phyloP scores from a whole-genome alignment of 1,140 invertebrate species.

The Galleria mellonella region DNA sequence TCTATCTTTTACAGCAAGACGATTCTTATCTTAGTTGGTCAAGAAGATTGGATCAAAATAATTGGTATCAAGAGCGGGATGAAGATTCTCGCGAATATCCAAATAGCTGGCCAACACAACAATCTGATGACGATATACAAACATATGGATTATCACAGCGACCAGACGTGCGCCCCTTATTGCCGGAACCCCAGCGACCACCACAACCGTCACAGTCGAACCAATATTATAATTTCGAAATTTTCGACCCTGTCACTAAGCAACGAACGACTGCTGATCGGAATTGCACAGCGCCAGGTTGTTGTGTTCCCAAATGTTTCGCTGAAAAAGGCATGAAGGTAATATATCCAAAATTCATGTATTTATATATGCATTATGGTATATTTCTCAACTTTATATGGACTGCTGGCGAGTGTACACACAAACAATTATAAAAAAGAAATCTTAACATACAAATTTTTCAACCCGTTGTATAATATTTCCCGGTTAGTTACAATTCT shows the following conservation, averaged over 20 bases:
- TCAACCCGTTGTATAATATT: too few relatives aligned
- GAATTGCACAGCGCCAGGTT: slow-evolving; percentile 80
- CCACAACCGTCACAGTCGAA: slow-evolving; percentile 24
- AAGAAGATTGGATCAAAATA: too few relatives aligned
- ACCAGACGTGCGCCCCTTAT: slow-evolving; percentile 11
- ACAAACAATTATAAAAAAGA: too few relatives aligned
- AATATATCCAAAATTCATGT: slow-evolving; percentile 10
- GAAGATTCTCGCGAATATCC: too few relatives aligned
- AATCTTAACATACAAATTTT: too few relatives aligned
- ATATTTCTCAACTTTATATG: too few relatives aligned
- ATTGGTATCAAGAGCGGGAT: too few relatives aligned
- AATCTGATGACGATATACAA: too few relatives aligned
- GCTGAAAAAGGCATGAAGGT: slow-evolving; percentile 93
- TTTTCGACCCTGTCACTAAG: slow-evolving; percentile 74
- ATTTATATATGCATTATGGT: too few relatives aligned
- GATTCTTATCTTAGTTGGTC: slow-evolving; percentile 26
- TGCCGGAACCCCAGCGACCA: slow-evolving; percentile 8
- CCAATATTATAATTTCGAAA: slow-evolving; percentile 48
- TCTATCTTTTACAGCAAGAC: slow-evolving; percentile 29
- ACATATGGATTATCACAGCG: not conserved
- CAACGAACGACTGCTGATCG: slow-evolving; percentile 70
- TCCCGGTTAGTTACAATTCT: too few relatives aligned
- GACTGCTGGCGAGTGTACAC: too few relatives aligned
- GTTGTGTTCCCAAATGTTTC: slow-evolving; percentile 90
- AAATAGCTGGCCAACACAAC: too few relatives aligned